phyloP scores from a whole-genome alignment of 2,888 invertebrate genomes.

The Callosobruchus maculatus region DNA sequence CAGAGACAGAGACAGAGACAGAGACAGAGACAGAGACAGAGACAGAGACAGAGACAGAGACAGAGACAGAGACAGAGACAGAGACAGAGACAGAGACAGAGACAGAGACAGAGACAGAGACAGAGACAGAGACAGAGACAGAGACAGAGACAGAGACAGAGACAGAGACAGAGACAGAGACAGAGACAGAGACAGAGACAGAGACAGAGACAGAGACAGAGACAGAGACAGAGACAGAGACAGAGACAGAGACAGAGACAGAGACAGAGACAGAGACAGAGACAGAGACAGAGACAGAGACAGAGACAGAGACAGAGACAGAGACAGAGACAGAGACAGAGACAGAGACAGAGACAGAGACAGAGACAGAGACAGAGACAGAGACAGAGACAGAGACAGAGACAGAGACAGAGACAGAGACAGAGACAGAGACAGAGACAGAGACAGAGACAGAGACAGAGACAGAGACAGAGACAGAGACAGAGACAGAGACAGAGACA shows the following conservation, averaged over 20 bases:
- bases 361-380: conserved; percentile 6
- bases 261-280: conserved; percentile 8
- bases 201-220: conserved; percentile 7
- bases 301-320: conserved; percentile 6
- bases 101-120: conserved; percentile 7
- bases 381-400: conserved; percentile 8
- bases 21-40: conserved; percentile 7
- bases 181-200: conserved; percentile 6
- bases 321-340: conserved; percentile 8
- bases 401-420: conserved; percentile 8
- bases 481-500: conserved; percentile 6
- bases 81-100: conserved; percentile 7
- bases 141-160: conserved; percentile 7
- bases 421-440: conserved; percentile 7
- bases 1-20: conserved; percentile 7
- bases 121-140: conserved; percentile 5
- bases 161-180: conserved; percentile 4
- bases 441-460: conserved; percentile 8
- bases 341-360: conserved; percentile 8
- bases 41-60: conserved; percentile 7
- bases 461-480: conserved; percentile 7
- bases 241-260: conserved; percentile 6
- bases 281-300: conserved; percentile 8
- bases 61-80: conserved; percentile 6
- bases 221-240: conserved; percentile 8